phyloP scores from a whole-genome alignment of 30 jellyfish, hydroid and myxozoan species.

The Cassiopea andromeda region DNA sequence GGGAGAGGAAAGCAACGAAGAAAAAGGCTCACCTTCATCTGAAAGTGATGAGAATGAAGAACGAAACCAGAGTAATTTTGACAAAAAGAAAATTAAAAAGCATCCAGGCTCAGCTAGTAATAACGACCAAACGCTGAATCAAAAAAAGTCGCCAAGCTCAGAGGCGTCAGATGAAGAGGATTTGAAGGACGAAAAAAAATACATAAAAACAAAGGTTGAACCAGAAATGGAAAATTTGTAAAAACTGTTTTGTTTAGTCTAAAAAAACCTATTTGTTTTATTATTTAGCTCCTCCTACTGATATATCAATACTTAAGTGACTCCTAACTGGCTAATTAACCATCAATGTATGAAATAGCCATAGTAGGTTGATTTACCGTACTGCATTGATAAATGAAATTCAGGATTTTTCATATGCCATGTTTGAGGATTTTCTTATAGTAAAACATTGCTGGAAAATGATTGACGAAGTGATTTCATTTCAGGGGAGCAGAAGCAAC shows the following conservation, averaged over 20 bases:
- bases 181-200: background rate
- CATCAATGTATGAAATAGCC: no score
- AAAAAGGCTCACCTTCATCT: background rate
- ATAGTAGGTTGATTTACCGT: no score
- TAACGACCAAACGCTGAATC: background rate
- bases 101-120: background rate
- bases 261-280: no score
- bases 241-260: no score
- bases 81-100: background rate
- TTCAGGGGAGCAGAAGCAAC: conserved; percentile 5
- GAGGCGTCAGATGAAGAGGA: conserved; percentile 23
- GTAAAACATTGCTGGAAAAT: no score
- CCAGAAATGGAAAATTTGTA: no score
- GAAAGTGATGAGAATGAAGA: background rate
- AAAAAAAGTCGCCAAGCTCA: background rate
- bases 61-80: background rate
- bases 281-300: no score
- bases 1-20: background rate
- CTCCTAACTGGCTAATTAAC: no score
- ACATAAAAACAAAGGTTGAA: background rate
- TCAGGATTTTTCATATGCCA: no score
- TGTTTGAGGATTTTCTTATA: no score
- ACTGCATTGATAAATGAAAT: no score
- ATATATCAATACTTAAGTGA: no score
- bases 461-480: background rate